Conservation (phyloP, 2,113 vertebrate species). For the Tenrec ecaudatus region DNA sequence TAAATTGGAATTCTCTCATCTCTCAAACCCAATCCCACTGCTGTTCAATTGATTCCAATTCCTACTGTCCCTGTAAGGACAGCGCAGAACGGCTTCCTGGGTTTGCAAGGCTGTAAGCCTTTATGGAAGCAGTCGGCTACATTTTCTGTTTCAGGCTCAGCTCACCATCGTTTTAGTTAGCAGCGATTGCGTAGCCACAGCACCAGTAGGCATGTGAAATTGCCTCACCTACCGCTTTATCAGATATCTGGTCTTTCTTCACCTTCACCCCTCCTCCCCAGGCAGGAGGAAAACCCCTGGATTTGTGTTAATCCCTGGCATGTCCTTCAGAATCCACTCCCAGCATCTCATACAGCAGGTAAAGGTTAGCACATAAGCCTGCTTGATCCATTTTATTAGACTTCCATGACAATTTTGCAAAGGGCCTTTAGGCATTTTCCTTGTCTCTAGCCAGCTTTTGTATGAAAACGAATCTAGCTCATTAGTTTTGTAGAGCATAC, state of each 20-base stretch:
- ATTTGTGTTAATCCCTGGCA: background rate
- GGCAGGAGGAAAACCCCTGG: background rate
- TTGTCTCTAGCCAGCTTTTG: background rate
- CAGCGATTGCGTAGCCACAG: too few relatives aligned
- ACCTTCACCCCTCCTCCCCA: background rate
- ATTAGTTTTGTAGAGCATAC: constrained; percentile 47
- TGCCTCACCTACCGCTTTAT: constrained; percentile 15
- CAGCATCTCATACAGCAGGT: background rate
- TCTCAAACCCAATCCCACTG: background rate
- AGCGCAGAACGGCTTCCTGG: background rate
- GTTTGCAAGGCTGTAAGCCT: background rate
- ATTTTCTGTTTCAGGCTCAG: background rate
- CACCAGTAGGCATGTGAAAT: too few relatives aligned
- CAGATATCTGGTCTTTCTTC: background rate
- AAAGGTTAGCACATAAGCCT: background rate
- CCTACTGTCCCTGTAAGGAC: background rate
- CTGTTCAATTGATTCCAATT: background rate
- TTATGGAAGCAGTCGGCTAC: background rate
- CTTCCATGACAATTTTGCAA: constrained; percentile 51
- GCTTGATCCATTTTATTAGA: constrained; percentile 22
- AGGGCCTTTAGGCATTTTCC: background rate
- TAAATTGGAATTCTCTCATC: background rate
- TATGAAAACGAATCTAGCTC: constrained; percentile 43
- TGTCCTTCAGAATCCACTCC: constrained; percentile 4
- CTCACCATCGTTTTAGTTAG: too few relatives aligned